Evolutionary conservation across 35 echinoderm and acorn worm genomes (phyloP).

Genomic region (Patiria miniata): DNA sequence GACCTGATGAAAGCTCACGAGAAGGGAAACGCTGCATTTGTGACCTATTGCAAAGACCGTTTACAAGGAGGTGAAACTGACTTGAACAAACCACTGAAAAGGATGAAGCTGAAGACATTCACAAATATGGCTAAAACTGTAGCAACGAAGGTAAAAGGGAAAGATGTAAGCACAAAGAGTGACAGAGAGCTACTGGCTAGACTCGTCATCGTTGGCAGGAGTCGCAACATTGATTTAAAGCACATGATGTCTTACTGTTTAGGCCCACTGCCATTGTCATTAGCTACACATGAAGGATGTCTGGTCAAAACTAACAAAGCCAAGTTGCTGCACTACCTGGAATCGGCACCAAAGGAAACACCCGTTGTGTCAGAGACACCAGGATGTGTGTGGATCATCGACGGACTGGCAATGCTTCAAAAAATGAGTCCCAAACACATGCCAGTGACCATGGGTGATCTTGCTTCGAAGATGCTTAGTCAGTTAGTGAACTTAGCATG

Average conservation of each 20-base stretch:
- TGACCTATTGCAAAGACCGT: constrained; percentile 20
- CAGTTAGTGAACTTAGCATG: constrained; percentile 27
- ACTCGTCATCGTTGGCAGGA: constrained; percentile 54
- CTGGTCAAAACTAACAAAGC: no score
- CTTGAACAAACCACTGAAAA: constrained; percentile 36
- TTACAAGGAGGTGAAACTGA: constrained; percentile 41
- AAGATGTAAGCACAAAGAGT: constrained; percentile 35
- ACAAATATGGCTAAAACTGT: not conserved
- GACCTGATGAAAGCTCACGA: constrained; percentile 44
- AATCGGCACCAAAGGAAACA: not conserved
- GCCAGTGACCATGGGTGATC: constrained; percentile 27
- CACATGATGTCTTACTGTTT: constrained; percentile 65
- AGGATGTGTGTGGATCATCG: constrained; percentile 52
- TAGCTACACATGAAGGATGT: constrained; percentile 52
- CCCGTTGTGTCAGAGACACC: not conserved
- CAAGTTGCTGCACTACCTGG: constrained; percentile 54
- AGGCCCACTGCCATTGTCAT: constrained; percentile 52
- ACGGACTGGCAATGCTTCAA: constrained; percentile 74
- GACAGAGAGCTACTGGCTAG: constrained; percentile 60
- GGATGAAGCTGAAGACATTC: constrained; percentile 64
- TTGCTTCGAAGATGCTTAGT: constrained; percentile 27
- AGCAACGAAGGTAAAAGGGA: constrained; percentile 60
- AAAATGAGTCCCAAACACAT: constrained; percentile 30
- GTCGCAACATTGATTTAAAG: constrained; percentile 46
- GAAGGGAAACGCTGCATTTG: constrained; percentile 52